Conservation (phyloP, 2,797 vertebrate genomes). For the Apogon hyalosoma region DNA sequence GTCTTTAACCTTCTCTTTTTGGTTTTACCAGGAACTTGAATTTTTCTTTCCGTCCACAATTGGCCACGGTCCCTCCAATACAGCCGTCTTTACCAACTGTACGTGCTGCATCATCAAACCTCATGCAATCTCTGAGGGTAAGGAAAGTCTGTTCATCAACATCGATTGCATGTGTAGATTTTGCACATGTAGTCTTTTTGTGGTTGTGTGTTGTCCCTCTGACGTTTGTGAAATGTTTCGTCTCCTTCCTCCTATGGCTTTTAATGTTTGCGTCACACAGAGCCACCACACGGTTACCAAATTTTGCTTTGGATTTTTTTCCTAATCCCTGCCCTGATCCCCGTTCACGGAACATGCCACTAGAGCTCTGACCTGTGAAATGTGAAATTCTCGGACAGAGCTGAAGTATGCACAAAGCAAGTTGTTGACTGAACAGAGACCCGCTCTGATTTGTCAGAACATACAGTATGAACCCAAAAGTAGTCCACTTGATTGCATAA, state of each 20-base stretch:
- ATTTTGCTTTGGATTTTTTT: constrained; percentile 72
- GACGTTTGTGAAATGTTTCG: constrained; percentile 11
- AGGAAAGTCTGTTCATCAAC: constrained; percentile 26
- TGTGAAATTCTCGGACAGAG: constrained; percentile 75
- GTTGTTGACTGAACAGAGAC: constrained; percentile 48
- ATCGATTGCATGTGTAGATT: not conserved
- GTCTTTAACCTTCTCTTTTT: constrained; percentile 20
- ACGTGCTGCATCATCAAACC: constrained; percentile 96
- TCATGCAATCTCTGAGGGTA: constrained; percentile 93
- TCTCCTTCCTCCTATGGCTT: constrained; percentile 16
- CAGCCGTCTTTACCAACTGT: constrained; percentile 87
- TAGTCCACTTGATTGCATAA: constrained; percentile 4
- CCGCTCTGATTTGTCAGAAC: constrained; percentile 26
- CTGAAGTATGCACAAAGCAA: constrained; percentile 67
- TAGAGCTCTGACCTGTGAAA: constrained; percentile 83
- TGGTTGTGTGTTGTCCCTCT: not conserved
- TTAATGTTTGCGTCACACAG: constrained; percentile 55
- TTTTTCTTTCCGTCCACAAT: constrained; percentile 94
- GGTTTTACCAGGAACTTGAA: constrained; percentile 89
- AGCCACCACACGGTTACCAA: constrained; percentile 55
- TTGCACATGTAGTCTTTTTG: not conserved
- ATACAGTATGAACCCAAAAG: constrained; percentile 1
- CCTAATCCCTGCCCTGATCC: constrained; percentile 82
- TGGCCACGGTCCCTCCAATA: constrained; percentile 87
- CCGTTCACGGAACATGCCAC: constrained; percentile 74